Percentiles rank a stretch among this genome's conserved stretches.
phyloP scores from a whole-genome alignment of 2,797 vertebrate genomes.

The Falco columbarius region DNA sequence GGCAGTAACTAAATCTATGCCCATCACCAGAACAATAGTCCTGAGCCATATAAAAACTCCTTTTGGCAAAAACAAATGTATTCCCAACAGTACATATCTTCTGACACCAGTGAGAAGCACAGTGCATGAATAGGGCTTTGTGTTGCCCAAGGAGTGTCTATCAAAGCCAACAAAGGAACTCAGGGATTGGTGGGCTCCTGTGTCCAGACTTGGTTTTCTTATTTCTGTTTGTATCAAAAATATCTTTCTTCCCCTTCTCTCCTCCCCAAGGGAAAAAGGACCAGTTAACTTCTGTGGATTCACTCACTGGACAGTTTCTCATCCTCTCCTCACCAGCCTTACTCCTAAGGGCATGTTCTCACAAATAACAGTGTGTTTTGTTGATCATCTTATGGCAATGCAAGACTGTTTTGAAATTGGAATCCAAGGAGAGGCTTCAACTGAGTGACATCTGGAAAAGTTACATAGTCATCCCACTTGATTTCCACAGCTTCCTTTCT shows the following conservation, averaged over 20 bases:
- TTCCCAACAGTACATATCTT: background rate
- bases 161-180: background rate
- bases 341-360: background rate
- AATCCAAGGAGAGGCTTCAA: background rate
- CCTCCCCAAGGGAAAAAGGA: background rate
- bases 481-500: background rate
- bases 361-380: background rate
- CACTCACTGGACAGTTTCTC: background rate
- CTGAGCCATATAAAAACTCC: background rate
- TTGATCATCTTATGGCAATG: background rate
- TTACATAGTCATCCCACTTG: background rate
- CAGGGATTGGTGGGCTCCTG: background rate
- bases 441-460: background rate
- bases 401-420: background rate
- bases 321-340: background rate
- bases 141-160: background rate
- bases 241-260: background rate
- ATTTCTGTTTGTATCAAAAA: background rate
- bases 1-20: background rate
- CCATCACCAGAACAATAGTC: background rate
- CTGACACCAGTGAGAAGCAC: background rate
- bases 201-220: background rate
- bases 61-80: background rate
- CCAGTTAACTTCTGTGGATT: background rate
- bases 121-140: rapidly evolving